Conservation (phyloP, 2,888 invertebrate genomes). For the Ethmia dodecea region DNA sequence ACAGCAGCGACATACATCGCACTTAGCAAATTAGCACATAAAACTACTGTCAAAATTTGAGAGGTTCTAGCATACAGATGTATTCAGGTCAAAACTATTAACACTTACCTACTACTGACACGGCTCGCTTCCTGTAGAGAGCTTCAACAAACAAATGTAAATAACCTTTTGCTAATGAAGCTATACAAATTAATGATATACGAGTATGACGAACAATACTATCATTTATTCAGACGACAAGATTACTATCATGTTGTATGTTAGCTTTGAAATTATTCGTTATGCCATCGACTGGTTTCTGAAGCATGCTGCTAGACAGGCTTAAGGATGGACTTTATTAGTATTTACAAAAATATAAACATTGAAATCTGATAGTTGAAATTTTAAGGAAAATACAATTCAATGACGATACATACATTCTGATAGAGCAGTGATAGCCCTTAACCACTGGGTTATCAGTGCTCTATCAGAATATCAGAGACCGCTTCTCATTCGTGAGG, state of each 20-base stretch:
- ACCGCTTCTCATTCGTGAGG: no score
- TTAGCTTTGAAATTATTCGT: slow-evolving; percentile 20
- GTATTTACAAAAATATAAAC: no score
- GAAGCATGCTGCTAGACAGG: no score
- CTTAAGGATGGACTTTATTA: no score
- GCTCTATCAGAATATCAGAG: no score
- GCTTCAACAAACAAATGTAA: slow-evolving; percentile 44
- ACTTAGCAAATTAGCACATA: slow-evolving; percentile 20
- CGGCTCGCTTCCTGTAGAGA: slow-evolving; percentile 57
- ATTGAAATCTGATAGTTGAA: no score
- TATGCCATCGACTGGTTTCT: no score
- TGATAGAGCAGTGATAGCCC: no score
- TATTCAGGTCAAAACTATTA: slow-evolving; percentile 57
- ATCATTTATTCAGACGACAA: slow-evolving; percentile 30
- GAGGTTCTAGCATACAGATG: slow-evolving; percentile 15
- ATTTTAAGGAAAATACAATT: no score
- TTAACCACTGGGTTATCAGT: no score
- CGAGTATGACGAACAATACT: slow-evolving; percentile 28
- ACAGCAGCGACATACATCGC: slow-evolving; percentile 11
- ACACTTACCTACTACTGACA: slow-evolving; percentile 41
- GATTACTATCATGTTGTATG: slow-evolving; percentile 26
- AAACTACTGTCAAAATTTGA: slow-evolving; percentile 27
- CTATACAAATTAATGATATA: slow-evolving; percentile 40
- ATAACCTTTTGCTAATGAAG: slow-evolving; percentile 45
- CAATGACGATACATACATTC: no score